Evolutionary conservation across 1,140 invertebrate species (phyloP).

Genomic region (Lepidostoma basale): DNA sequence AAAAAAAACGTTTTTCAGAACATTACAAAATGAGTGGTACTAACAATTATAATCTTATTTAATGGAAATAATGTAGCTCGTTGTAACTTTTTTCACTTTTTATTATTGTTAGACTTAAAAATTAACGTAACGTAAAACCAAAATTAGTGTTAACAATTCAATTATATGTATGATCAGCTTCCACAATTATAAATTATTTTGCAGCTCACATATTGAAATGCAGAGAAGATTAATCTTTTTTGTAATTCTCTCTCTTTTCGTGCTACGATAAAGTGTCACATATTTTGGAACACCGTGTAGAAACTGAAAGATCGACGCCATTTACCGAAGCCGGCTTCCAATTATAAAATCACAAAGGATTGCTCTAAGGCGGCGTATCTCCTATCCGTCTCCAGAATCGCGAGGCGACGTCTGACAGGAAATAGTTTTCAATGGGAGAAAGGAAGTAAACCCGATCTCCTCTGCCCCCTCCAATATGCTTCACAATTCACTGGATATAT

Average conservation of each 20-base stretch:
- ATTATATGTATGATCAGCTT: too few species aligned
- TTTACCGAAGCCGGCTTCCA: slow-evolving; percentile 31
- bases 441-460: slow-evolving; percentile 20
- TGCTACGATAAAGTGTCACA: not conserved
- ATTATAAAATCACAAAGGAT: slow-evolving; percentile 39
- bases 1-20: too few species aligned
- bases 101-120: not conserved
- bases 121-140: not conserved
- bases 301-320: slow-evolving; percentile 12
- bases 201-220: not conserved
- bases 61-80: too few species aligned
- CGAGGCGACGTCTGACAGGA: slow-evolving; percentile 13
- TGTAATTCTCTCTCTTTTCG: not conserved
- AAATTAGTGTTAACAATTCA: too few species aligned
- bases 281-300: too few species aligned
- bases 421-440: slow-evolving; percentile 36
- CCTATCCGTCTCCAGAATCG: slow-evolving; percentile 19
- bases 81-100: too few species aligned
- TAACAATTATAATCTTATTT: too few species aligned
- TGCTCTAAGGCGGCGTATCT: slow-evolving; percentile 31
- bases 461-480: not conserved
- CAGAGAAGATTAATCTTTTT: not conserved
- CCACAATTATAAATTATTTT: not conserved
- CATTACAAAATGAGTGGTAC: too few species aligned
- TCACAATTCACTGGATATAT: slow-evolving; percentile 10